phyloP scores from a whole-genome alignment of 2,797 vertebrate species.

The Crocodylus rhombifer region DNA sequence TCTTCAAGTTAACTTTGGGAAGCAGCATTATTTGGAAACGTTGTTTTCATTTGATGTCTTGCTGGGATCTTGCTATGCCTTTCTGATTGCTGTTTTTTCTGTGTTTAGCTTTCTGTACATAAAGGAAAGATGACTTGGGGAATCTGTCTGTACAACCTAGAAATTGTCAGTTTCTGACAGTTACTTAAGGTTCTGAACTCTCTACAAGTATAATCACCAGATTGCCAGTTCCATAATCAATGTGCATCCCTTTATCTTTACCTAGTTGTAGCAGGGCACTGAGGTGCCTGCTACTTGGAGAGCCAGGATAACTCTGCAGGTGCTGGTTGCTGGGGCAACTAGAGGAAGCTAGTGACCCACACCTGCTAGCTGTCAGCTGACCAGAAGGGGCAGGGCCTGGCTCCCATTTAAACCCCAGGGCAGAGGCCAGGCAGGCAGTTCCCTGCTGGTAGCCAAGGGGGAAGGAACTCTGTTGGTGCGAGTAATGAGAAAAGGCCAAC shows the following conservation, averaged over 20 bases:
- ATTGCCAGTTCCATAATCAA: neutral
- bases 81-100: neutral
- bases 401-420: no score
- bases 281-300: no score
- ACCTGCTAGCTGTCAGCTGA: no score
- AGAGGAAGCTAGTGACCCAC: no score
- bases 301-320: no score
- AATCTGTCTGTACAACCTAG: neutral
- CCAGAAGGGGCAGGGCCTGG: no score
- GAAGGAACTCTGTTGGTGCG: no score
- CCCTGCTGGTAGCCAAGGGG: no score
- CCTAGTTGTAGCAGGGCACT: no score
- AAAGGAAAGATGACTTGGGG: neutral
- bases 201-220: neutral
- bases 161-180: neutral
- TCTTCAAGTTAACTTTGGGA: neutral
- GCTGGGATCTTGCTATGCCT: neutral
- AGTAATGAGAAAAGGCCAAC: no score
- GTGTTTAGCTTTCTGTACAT: neutral
- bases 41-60: neutral
- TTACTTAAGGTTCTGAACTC: neutral
- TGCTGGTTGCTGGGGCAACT: no score
- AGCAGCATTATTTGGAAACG: neutral
- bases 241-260: neutral
- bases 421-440: no score